Conservation (phyloP, 2,888 invertebrate species). For the Tortrix viridana region DNA sequence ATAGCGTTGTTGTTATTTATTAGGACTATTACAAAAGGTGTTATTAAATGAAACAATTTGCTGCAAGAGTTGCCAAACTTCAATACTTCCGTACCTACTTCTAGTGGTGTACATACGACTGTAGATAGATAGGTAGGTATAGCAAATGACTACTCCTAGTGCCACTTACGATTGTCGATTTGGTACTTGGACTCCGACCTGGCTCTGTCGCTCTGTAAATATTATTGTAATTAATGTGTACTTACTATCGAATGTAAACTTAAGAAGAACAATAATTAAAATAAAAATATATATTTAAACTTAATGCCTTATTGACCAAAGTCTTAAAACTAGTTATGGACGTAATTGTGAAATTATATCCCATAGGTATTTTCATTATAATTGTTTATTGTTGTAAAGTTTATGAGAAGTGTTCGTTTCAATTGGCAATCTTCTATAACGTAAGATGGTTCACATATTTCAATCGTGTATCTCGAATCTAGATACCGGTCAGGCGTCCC, state of each 20-base stretch:
- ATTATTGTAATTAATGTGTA: conserved; percentile 72
- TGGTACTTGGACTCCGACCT: conserved; percentile 56
- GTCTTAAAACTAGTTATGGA: conserved; percentile 83
- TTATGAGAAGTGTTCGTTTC: conserved; percentile 71
- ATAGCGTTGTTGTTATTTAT: conserved; percentile 33
- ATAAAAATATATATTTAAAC: conserved; percentile 79
- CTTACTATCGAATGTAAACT: conserved; percentile 75
- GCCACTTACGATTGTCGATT: conserved; percentile 66
- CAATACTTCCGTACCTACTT: conserved; percentile 37
- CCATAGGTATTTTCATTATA: conserved; percentile 66
- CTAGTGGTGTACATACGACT: conserved; percentile 62
- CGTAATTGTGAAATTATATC: conserved; percentile 72
- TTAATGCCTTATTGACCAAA: conserved; percentile 85
- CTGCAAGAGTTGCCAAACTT: conserved; percentile 64
- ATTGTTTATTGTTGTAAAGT: conserved; percentile 82
- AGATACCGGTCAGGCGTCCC: conserved; percentile 8
- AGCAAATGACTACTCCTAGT: conserved; percentile 50
- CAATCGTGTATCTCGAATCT: conserved; percentile 18
- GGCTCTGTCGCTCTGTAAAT: conserved; percentile 63
- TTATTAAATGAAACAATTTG: conserved; percentile 31
- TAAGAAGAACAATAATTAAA: conserved; percentile 84
- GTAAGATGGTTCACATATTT: conserved; percentile 36
- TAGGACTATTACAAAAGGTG: conserved; percentile 27
- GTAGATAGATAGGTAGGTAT: conserved; percentile 69
- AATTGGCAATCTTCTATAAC: conserved; percentile 70